Evolutionary conservation across 2,797 vertebrate species (phyloP).

Genomic region (Aldrovandia affinis): DNA sequence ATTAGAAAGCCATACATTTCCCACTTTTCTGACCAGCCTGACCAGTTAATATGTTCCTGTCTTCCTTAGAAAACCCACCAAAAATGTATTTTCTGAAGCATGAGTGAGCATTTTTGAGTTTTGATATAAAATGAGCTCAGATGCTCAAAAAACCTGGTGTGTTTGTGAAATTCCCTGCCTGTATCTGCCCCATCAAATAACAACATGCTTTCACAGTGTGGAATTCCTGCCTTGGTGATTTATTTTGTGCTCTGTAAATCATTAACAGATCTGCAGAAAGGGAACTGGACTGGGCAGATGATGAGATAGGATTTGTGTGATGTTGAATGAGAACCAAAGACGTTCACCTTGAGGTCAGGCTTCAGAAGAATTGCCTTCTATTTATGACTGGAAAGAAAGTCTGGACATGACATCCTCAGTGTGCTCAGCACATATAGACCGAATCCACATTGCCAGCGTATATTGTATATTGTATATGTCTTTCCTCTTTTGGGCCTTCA

Average conservation of each 20-base stretch:
- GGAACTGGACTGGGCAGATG: slow-evolving; percentile 46
- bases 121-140: slow-evolving; percentile 43
- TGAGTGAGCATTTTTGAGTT: slow-evolving; percentile 17
- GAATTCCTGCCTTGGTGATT: slow-evolving; percentile 53
- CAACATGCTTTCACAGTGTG: slow-evolving; percentile 46
- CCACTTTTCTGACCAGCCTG: not conserved
- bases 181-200: slow-evolving; percentile 59
- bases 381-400: slow-evolving; percentile 22
- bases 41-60: not conserved
- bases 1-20: not conserved
- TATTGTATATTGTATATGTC: not conserved
- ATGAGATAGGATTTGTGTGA: slow-evolving; percentile 52
- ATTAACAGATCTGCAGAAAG: slow-evolving; percentile 59
- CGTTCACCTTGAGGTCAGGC: slow-evolving; percentile 41
- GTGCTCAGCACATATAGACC: slow-evolving; percentile 9
- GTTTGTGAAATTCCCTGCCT: slow-evolving; percentile 56
- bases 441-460: not conserved
- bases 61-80: not conserved
- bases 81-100: no score
- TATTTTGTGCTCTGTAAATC: slow-evolving; percentile 62
- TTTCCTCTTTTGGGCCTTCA: slow-evolving; percentile 8
- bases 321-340: slow-evolving; percentile 51
- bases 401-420: slow-evolving; percentile 27
- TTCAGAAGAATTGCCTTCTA: slow-evolving; percentile 30
- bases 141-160: slow-evolving; percentile 44